Evolutionary conservation across 2,113 vertebrate species (phyloP), one percentile per base, ranked within the genome.

Genomic region (Xenotilapia flavipinnis): DNA sequence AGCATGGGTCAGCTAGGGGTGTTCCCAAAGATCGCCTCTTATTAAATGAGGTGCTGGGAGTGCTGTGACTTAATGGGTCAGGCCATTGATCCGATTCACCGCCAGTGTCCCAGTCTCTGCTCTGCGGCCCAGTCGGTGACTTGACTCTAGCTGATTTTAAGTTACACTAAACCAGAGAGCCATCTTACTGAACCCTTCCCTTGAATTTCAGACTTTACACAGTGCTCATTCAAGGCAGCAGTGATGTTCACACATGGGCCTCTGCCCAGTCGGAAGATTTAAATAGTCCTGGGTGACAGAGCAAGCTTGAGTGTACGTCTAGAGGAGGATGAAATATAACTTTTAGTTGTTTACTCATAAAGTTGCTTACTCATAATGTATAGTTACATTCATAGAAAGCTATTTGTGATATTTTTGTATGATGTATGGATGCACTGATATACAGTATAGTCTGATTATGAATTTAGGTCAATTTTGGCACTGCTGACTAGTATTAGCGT

Each of bases 1-100:
- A 91, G 87, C 90, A 31, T 70, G 95, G 96, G 96, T 96, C 94
- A 96, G 88, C 89, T 79, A 47, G 83, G 90, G 91, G 93, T 92
- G 93, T 92, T 94, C 88, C 89, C 81, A 70, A 82, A 91, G 91
- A 90, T 87, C 23, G 79, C 86, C 91, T 90, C 86, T 87, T 89
- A 94, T 94, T 91, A 94, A 93, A 94, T 81, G 91, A 86, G 92
- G 87, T 89, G 47, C 91, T 65, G 80, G 87, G 87, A 93, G 92
- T 91, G 87, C 83, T 82, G 92, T 85, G 86, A 84, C 93, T 93
- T 91, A 89, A 94, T 89, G 88, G 93, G 94, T 92, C 86, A 82
- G 47, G 86, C 88, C 93, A 95, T 95, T 94, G 93, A 94, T 95
- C 91, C 65, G 21, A 85, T 86, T 60, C 85, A 73, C 65, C 49